Percentiles rank a stretch among this genome's conserved stretches.
phyloP scores from a whole-genome alignment of 2,113 vertebrate species.

The Heliornis fulica region DNA sequence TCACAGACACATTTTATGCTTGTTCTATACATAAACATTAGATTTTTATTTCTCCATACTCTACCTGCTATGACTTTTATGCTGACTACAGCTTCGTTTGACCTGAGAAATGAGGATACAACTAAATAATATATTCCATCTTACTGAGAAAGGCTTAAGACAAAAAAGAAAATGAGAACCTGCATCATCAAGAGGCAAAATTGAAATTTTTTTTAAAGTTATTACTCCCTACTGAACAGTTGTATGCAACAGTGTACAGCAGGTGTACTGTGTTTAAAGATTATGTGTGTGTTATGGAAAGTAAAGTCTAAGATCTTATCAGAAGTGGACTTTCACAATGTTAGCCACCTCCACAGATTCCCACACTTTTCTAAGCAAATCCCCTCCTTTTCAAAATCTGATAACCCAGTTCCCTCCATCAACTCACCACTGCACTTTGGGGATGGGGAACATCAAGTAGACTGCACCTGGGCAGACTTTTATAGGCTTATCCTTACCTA shows the following conservation, averaged over 20 bases:
- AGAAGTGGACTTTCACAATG: not conserved
- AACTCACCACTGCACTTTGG: not conserved
- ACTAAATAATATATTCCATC: not conserved
- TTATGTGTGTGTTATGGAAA: not conserved
- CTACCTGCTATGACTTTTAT: not conserved
- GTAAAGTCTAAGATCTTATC: not conserved
- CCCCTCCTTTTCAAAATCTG: not conserved
- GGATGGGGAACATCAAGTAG: not conserved
- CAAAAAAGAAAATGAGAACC: not conserved
- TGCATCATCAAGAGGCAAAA: not conserved
- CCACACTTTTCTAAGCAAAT: not conserved
- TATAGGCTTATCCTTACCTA: not conserved
- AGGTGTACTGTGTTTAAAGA: not conserved
- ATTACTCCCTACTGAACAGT: not conserved
- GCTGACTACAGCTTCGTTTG: not conserved
- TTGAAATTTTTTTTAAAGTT: not conserved
- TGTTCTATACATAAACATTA: not conserved
- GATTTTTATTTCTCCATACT: not conserved
- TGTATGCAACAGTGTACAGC: not conserved
- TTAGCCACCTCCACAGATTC: not conserved
- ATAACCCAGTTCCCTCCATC: not conserved
- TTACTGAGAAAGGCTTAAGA: not conserved
- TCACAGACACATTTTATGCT: not conserved
- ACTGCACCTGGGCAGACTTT: not conserved
- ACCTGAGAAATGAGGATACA: not conserved